Evolutionary conservation across 2,888 invertebrate species (phyloP), one percentile per base, ranked within the genome.

Genomic region (Lasioglossum marginatum): DNA sequence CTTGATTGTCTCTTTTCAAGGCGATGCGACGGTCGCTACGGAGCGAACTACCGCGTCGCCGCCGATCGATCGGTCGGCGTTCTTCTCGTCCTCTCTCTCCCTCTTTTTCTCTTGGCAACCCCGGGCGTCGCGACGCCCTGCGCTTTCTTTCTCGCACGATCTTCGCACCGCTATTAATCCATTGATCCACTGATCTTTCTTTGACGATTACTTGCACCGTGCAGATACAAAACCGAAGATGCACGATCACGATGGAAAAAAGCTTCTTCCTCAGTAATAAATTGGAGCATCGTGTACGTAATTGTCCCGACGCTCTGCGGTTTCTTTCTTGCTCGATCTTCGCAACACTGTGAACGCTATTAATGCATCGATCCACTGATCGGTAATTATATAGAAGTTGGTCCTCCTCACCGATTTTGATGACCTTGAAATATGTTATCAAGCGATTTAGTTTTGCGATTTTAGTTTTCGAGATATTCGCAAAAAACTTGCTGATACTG

Each of bases 41-140:
- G 80, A 81, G 57, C 86, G 60, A 31, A 68, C 85, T 63, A 83
- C 77, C 79, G 81, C 85, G 81, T 83, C 80, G 87, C 10, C 82
- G 85, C 72, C 87, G 91, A 90, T 91, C 90, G 91, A 91, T 91
- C 90, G 82, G 27, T 76, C 78, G 57, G 71, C 88, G 57, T 43
- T 45, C 71, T 75, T 75, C 81, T 48, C 31, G 43, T 43, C 14
- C 43, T 19, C 43, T 34, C 12, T 78, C 57, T 12, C 45, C 23
- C 45, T 40, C 19, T 52, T 45, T 19, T 52, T 60, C 27, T 57
- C 40, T 27, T n/a, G 6, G 66, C 66, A 66, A 66, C 66, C 66
- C 66, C 66, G 34, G 66, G 4, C 66, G 31, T 34, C 23, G 23
- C 34, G 66, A 23, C 66, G 66, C 66, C 34, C 34, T 34, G 66